Evolutionary conservation across 1,140 invertebrate species (phyloP).

Genomic region (Globodera rostochiensis): DNA sequence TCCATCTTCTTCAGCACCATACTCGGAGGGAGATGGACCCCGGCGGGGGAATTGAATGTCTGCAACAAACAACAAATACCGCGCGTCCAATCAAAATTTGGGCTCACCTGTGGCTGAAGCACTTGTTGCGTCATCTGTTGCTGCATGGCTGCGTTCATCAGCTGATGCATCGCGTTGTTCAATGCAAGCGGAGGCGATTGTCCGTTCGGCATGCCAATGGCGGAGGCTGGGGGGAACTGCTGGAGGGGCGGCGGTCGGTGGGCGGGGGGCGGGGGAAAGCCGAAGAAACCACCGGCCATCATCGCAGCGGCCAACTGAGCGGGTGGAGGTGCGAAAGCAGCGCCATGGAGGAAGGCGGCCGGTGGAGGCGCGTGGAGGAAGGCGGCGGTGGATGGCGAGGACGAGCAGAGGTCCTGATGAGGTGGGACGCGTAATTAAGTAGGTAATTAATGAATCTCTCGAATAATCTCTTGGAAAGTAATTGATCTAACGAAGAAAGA

Average conservation of each 20-base stretch:
- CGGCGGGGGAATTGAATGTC: constrained; percentile 5
- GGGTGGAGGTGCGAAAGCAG: neutral
- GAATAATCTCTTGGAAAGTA: too few relatives aligned
- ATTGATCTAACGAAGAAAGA: too few relatives aligned
- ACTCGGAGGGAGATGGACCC: constrained; percentile 20
- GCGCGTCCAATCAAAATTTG: neutral
- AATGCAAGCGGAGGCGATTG: neutral
- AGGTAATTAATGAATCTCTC: too few relatives aligned
- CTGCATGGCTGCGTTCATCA: constrained; percentile 9
- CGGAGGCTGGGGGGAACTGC: neutral
- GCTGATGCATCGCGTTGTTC: neutral
- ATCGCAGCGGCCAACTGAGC: constrained; percentile 12
- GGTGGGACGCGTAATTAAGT: too few relatives aligned
- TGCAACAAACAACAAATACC: neutral
- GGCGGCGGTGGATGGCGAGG: neutral
- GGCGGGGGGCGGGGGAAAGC: neutral
- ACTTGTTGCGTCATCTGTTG: neutral
- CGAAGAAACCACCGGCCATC: neutral
- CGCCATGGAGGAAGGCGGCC: neutral
- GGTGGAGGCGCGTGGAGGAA: neutral
- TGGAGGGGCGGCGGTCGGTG: constrained; percentile 2
- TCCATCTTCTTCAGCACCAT: constrained; percentile 11
- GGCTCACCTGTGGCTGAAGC: neutral
- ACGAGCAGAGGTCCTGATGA: neutral
- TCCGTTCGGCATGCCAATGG: constrained; percentile 12